phyloP scores from a whole-genome alignment of 2,888 invertebrate genomes.

The Calameuta idolon region DNA sequence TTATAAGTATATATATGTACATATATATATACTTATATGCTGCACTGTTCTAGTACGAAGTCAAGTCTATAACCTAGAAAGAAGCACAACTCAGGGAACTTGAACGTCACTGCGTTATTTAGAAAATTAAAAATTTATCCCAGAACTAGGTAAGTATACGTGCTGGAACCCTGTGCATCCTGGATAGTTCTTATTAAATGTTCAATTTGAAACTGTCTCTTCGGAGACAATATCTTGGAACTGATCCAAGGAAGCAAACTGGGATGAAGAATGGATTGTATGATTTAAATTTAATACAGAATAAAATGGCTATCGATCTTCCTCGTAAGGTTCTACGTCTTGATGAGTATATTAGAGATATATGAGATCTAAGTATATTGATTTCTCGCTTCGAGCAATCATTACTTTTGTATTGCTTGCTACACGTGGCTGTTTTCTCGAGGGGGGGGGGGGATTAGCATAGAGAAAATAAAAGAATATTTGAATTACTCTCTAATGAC shows the following conservation, averaged over 20 bases:
- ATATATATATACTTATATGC: background rate
- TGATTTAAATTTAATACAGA: background rate
- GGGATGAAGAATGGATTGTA: background rate
- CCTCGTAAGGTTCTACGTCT: background rate
- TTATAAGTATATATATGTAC: background rate
- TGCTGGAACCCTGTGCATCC: background rate
- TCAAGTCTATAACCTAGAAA: background rate
- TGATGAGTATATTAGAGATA: too few species aligned
- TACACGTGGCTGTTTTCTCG: too few species aligned
- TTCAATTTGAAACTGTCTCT: background rate
- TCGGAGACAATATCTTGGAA: background rate
- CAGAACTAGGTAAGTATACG: background rate
- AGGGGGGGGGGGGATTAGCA: too few species aligned
- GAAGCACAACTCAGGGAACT: background rate
- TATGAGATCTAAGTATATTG: too few species aligned
- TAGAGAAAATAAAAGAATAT: too few species aligned
- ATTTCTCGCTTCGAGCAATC: too few species aligned
- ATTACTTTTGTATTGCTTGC: too few species aligned
- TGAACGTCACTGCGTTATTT: background rate
- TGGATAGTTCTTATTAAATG: background rate
- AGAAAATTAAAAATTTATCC: background rate
- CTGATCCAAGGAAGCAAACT: background rate
- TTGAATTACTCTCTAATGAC: too few species aligned
- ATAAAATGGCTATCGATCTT: background rate
- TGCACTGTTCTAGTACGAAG: background rate